phyloP scores from a whole-genome alignment of 2,888 invertebrate genomes.

The Cephalotes varians region DNA sequence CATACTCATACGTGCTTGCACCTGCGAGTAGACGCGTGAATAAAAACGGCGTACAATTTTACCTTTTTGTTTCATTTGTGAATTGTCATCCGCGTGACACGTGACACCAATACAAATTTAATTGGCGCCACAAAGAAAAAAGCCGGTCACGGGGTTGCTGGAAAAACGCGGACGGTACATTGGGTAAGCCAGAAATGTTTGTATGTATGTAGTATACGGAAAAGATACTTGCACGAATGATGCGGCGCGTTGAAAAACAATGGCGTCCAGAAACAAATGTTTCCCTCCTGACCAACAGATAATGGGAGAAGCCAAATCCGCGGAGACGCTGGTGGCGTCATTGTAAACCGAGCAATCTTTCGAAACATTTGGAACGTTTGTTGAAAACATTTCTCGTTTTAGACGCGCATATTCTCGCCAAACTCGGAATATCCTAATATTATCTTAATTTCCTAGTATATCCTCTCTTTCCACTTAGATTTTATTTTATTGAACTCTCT shows the following conservation, averaged over 20 bases:
- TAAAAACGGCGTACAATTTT: conserved; percentile 39
- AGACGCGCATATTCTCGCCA: background rate
- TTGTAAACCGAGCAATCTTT: conserved; percentile 1
- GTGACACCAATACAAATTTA: conserved; percentile 55
- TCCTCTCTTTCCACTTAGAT: background rate
- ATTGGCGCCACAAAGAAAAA: conserved; percentile 49
- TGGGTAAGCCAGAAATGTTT: background rate
- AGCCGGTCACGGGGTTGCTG: background rate
- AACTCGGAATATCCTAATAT: background rate
- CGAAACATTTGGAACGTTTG: background rate
- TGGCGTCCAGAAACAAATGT: conserved; percentile 36
- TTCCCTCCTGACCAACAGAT: conserved; percentile 31
- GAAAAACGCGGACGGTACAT: conserved; percentile 29
- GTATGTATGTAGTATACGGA: background rate
- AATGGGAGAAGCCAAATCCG: conserved; percentile 27
- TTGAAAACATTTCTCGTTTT: background rate
- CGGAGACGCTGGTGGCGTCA: conserved; percentile 12
- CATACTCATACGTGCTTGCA: conserved; percentile 31
- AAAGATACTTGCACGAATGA: conserved; percentile 28
- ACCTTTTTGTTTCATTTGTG: conserved; percentile 47
- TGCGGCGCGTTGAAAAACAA: conserved; percentile 17
- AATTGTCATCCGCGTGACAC: conserved; percentile 47
- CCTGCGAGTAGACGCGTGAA: conserved; percentile 19
- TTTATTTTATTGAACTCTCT: background rate
- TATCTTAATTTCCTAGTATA: background rate